Base-by-base conservation (phyloP, 1,140 invertebrate species). In the Battus philenor region DNA sequence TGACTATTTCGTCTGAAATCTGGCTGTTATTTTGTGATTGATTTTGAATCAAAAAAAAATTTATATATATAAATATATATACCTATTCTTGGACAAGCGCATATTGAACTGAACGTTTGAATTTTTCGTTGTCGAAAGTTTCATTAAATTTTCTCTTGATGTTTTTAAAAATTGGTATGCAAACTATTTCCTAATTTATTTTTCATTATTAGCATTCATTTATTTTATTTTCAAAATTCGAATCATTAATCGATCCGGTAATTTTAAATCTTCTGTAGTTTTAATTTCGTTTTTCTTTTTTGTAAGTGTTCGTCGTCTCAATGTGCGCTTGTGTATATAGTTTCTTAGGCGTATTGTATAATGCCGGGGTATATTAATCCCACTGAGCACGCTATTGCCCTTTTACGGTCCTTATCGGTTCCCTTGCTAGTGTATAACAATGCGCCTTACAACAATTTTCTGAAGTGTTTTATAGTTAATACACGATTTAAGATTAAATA, bases 11-110 rank as follows among this genome's bases (percentile, higher is more conserved):
- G 55, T 74, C 64, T 67, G 49, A 75, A 60, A 67, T 65, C 70
- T 73, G 67, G 59, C 64, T 80, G 66, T 80, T 80, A 71, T 71
- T 78, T 81, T 75, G 62, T 72, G 52, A 72, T 73, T 71, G 50
- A 41, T 69, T 72, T 74, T 65, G 33, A 63, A 64, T 56, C 50
- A 51, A 64, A 22, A 54, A 65, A 55, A 47, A 53, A 44, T 59
- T 9, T 22, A 10, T 32, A 5, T 39, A 22, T 4, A 31, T 38
- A 38, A 24, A n/a, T 57, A 50, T 54, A 29, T 51, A 46, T 41
- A 26, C 46, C 15, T 47, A 33, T 43, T 56, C 34, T 34, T 34
- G 48, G 15, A 44, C 36, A 48, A 52, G 50, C 50, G 53, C 56
- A 62, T 54, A 27, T 16, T 49, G 11, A 20, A n/a, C n/a, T n/a